phyloP scores from a whole-genome alignment of 1,140 invertebrate species.

The Ostrea denselamellosa region DNA sequence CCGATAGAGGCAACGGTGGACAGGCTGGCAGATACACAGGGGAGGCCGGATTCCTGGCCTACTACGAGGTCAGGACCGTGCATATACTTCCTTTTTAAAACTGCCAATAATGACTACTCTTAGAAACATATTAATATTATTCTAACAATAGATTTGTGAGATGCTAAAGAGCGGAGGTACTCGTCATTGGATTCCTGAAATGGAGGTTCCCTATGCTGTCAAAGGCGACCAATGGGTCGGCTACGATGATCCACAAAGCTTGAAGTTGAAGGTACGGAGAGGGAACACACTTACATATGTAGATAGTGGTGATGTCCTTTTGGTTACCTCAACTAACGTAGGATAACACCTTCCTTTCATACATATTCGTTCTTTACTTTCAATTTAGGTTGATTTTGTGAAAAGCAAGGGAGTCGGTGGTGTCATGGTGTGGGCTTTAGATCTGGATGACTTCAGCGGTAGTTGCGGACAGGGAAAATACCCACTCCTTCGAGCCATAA shows the following conservation, averaged over 20 bases:
- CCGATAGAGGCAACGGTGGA: conserved; percentile 47
- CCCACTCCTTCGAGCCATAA: conserved; percentile 92
- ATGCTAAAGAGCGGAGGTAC: conserved; percentile 49
- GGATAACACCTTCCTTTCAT: no score
- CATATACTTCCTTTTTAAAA: neutral
- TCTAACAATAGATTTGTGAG: conserved; percentile 48
- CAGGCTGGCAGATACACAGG: conserved; percentile 83
- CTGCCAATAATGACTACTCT: neutral
- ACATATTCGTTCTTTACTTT: neutral
- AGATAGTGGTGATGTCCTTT: no score
- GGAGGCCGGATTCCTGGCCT: conserved; percentile 56
- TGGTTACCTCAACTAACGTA: no score
- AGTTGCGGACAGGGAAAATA: conserved; percentile 90
- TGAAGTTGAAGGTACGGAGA: conserved; percentile 84
- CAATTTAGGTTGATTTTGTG: neutral
- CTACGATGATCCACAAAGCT: conserved; percentile 89
- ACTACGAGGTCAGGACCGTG: conserved; percentile 46
- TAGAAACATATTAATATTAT: neutral
- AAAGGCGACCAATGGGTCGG: conserved; percentile 92
- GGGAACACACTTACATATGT: no score
- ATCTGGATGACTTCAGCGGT: conserved; percentile 81
- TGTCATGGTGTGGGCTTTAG: conserved; percentile 68
- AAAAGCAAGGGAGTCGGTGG: conserved; percentile 59
- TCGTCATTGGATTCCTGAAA: conserved; percentile 73
- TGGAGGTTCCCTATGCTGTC: conserved; percentile 88